Evolutionary conservation across 2,888 invertebrate species (phyloP), one percentile per base, ranked within the genome.

Genomic region (Halictus quadricinctus): DNA sequence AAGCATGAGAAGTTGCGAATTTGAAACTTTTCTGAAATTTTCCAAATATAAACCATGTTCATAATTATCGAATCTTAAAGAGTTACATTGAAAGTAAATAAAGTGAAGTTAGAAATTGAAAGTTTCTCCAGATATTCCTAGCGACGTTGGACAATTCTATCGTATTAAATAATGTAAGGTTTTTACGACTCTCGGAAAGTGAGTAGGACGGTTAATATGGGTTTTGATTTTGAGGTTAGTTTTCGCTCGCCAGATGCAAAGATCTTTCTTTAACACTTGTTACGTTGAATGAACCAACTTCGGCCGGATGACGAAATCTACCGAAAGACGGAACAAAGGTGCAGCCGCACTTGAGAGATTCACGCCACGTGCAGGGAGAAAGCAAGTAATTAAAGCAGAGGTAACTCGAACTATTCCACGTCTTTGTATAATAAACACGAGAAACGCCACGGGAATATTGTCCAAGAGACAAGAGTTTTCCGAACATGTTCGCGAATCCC

Each of bases 381-480:
- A 69, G 21, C 36, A 69, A 21, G 66, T 69, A 69, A 69, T 69
- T 69, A 69, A 69, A 36, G 66, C 66, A 4, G 66, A 69, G 3
- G 66, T 10, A 18, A 41, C 66, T 69, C 66, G 4, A 69, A 21
- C 36, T 69, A 18, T 69, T 41, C 41, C 66, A 1, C 66, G 36
- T 36, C 36, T 36, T 69, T 69, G 36, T 69, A 21, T 21, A 69
- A 69, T 69, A 69, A 69, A 41, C 18, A 13, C 64, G 15, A 15
- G 29, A 29, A 64, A 69, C 21, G 21, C 36, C 10, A 36, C 8
- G 41, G 66, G 36, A 69, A 69, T 69, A 36, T 69, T 41, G 10
- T 69, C 12, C 36, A 0, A 4, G 10, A 21, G 18, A 29, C 60
- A 66, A 66, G 36, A 18, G 7, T 36, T 25, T 29, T 36, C 18